Evolutionary conservation across 2,113 vertebrate genomes (phyloP), one percentile per base, ranked within the genome.

Genomic region (Tauraco erythrolophus): DNA sequence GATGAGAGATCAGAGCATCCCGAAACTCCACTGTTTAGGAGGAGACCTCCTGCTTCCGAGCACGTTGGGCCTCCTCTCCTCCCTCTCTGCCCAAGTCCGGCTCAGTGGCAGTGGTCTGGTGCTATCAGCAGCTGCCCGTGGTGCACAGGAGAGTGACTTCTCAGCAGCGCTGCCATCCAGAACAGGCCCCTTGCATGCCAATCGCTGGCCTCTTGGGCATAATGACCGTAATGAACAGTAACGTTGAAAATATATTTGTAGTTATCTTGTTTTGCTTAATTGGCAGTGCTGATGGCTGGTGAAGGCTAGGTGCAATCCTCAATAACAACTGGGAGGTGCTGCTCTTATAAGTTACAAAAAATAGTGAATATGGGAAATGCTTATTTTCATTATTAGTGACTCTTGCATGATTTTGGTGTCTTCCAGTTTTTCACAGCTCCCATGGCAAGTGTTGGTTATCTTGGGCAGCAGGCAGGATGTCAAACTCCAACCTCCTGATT

Each of bases 221-320:
- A 87, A 94, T 89, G 90, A 93, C 48, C 57, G 12, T 97, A 92
- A 92, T 83, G 91, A 97, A 60, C 85, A 33, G 93, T 69, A 95
- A 84, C 82, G 92, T 80, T 83, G 87, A 87, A 92, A 96, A 86
- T 96, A 48, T 71, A 94, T 95, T 82, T 88, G 89, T 92, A 84
- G 84, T 91, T 92, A 50, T 10, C 86, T 94, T 92, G 87, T 82
- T 97, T 88, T 93, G 93, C 57, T 56, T 97, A 95, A 85, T 86
- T 97, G 81, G 75, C 82, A 70, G 37, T 54, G 85, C 70, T 61
- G 12, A 15, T 92, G 65, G 56, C 76, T 92, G 46, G 37, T 77
- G 65, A 41, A 86, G 68, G 25, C 57, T 87, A 78, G 70, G 88
- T 95, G 35, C 48, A 17, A 25, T 79, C 74, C 74, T 93, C 51